Evolutionary conservation across 2,888 invertebrate species (phyloP).

Genomic region (Nomada ferruginata): DNA sequence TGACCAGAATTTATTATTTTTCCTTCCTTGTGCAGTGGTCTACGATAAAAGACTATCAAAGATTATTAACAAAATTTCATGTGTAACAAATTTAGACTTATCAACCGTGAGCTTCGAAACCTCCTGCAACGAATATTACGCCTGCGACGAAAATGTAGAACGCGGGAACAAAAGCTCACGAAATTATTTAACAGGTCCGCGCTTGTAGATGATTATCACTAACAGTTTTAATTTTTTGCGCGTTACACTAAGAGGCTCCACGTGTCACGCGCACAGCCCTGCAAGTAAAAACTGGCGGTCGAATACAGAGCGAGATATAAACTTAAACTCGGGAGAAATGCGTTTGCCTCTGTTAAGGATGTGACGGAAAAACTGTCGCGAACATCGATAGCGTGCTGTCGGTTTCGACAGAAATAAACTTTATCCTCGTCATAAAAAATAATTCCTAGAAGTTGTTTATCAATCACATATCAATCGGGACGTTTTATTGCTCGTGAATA

Average conservation of each 20-base stretch:
- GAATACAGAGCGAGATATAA: constrained; percentile 15
- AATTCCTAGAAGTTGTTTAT: constrained; percentile 33
- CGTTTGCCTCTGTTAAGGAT: constrained; percentile 3
- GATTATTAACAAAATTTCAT: constrained; percentile 3
- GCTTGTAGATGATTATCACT: constrained; percentile 24
- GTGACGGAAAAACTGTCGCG: constrained; percentile 40
- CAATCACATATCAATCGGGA: constrained; percentile 25
- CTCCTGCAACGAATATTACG: neutral
- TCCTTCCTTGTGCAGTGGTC: neutral
- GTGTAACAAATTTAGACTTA: neutral
- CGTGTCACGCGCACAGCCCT: neutral
- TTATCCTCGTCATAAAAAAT: neutral
- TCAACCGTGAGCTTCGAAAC: neutral
- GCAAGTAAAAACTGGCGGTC: constrained; percentile 11
- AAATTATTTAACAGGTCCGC: constrained; percentile 21
- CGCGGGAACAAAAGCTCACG: constrained; percentile 22
- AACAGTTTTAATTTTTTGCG: constrained; percentile 16
- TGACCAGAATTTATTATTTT: neutral
- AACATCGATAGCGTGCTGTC: constrained; percentile 45
- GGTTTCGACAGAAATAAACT: constrained; percentile 26
- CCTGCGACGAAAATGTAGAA: constrained; percentile 26
- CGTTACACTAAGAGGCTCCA: constrained; percentile 6
- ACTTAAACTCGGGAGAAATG: constrained; percentile 15
- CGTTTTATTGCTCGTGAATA: neutral
- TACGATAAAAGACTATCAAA: neutral